Evolutionary conservation across 2,113 vertebrate species (phyloP).

Genomic region (Corydoras sp.): DNA sequence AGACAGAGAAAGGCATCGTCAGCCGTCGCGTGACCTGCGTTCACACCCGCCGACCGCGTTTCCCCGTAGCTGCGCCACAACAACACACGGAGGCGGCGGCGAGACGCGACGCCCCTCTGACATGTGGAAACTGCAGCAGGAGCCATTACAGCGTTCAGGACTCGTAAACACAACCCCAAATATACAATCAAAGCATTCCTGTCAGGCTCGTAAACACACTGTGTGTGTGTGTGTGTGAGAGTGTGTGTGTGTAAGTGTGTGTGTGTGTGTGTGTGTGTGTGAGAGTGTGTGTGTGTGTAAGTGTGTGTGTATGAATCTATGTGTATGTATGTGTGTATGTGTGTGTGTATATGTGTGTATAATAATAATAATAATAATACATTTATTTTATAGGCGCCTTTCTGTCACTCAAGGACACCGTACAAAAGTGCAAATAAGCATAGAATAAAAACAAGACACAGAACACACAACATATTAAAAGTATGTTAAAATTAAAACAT

Average conservation of each 20-base stretch:
- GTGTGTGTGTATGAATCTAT: background rate
- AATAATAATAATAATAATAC: too few species aligned
- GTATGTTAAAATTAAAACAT: too few species aligned
- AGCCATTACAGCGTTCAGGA: slow-evolving; percentile 1
- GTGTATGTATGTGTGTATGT: too few species aligned
- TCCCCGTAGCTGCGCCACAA: background rate
- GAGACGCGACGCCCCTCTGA: background rate
- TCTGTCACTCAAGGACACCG: too few species aligned
- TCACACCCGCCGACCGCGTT: slow-evolving; percentile 6
- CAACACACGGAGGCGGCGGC: too few species aligned
- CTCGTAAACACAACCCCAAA: too few species aligned
- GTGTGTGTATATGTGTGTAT: slow-evolving; percentile 6
- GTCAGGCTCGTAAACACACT: slow-evolving; percentile 15
- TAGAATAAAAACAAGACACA: too few species aligned
- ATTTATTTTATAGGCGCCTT: too few species aligned
- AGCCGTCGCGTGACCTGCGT: slow-evolving; percentile 32
- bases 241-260: background rate
- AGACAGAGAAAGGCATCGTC: slow-evolving; percentile 40
- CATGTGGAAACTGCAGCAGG: slow-evolving; percentile 1
- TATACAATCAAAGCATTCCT: slow-evolving; percentile 22
- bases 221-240: too few species aligned
- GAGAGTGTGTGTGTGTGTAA: background rate
- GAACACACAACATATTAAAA: too few species aligned
- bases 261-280: background rate
- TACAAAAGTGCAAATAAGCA: too few species aligned